phyloP scores from a whole-genome alignment of 2,888 invertebrate species.

The Nesidiocoris tenuis region DNA sequence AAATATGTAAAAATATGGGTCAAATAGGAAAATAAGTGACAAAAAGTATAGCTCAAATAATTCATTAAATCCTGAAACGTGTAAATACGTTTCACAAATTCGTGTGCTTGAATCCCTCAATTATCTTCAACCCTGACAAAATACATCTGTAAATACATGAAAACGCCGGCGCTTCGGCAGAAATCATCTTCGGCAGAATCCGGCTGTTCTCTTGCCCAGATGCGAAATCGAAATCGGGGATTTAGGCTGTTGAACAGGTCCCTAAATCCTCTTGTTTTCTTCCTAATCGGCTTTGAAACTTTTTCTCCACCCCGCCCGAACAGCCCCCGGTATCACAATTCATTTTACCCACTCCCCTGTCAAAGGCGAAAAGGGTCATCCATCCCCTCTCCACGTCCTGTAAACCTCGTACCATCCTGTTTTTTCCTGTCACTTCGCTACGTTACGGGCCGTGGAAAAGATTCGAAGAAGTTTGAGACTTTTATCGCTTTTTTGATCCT shows the following conservation, averaged over 20 bases:
- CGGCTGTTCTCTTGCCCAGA: no score
- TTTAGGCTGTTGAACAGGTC: background rate
- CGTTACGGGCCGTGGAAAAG: background rate
- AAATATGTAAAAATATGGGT: no score
- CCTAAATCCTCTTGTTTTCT: background rate
- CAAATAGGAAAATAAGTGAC: no score
- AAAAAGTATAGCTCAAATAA: no score
- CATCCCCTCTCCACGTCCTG: background rate
- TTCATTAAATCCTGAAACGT: no score
- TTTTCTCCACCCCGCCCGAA: background rate
- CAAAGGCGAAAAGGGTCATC: background rate
- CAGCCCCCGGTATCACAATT: background rate
- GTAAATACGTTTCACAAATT: no score
- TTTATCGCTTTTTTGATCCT: conserved; percentile 3
- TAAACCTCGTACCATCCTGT: background rate
- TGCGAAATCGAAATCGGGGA: no score
- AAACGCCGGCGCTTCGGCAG: no score
- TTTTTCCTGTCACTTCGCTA: background rate
- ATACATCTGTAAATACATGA: no score
- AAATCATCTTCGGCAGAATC: no score
- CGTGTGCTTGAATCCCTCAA: no score
- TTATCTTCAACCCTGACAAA: no score
- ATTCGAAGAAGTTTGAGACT: conserved; percentile 2
- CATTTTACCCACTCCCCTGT: background rate
- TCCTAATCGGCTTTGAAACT: background rate